Conservation (phyloP, 1,140 invertebrate species). For the Ceratoteleas bidentatus region DNA sequence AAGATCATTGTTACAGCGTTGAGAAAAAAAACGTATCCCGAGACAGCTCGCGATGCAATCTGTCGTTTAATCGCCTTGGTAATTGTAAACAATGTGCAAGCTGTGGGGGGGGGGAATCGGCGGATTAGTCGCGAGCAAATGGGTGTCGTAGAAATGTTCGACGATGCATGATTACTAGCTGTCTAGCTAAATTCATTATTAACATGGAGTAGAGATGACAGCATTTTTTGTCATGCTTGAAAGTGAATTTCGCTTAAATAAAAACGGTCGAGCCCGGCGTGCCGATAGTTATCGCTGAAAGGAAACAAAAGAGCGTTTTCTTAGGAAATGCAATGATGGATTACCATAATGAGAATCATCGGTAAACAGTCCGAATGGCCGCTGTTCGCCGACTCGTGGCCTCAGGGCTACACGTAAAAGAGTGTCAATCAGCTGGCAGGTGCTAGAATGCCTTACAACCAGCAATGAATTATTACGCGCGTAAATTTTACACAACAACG, state of each 20-base stretch:
- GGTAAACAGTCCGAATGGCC: constrained; percentile 35
- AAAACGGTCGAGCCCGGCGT: constrained; percentile 15
- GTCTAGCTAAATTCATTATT: too few species aligned
- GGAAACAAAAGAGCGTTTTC: constrained; percentile 51
- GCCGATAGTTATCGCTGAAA: constrained; percentile 42
- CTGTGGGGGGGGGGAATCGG: too few species aligned
- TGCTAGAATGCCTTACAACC: constrained; percentile 1
- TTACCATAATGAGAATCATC: constrained; percentile 60
- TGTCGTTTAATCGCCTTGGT: not conserved
- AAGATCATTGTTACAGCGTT: not conserved
- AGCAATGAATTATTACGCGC: constrained; percentile 23
- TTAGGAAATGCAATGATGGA: constrained; percentile 46
- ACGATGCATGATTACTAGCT: too few species aligned
- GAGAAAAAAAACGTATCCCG: not conserved
- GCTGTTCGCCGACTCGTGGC: constrained; percentile 14
- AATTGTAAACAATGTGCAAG: too few species aligned
- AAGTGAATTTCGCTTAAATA: constrained; percentile 16
- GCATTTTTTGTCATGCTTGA: not conserved
- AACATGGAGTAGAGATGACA: not conserved
- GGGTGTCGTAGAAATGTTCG: too few species aligned
- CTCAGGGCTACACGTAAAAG: constrained; percentile 33
- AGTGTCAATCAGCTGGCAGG: constrained; percentile 43
- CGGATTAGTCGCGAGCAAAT: too few species aligned
- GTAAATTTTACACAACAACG: constrained; percentile 33
- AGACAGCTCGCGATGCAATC: not conserved